These are phyloP conservation scores for Narcine bancroftii DNA, from an alignment of 2,113 vertebrate species.

Conservation along the genomic window DNA sequence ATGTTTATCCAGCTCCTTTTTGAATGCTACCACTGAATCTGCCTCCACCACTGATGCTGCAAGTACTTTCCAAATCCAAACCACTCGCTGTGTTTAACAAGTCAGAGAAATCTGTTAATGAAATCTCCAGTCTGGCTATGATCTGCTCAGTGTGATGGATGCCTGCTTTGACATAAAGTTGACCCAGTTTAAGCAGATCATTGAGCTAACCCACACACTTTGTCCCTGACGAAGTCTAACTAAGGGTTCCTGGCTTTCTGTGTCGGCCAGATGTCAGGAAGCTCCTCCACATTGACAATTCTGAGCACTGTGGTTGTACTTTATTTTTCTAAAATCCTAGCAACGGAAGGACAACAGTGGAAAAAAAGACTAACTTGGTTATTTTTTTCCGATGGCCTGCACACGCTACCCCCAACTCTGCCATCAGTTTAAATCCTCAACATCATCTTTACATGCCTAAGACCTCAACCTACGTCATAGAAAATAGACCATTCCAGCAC, in stretches of 20 bases:
- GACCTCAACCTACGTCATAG: neutral
- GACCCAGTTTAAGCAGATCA: neutral
- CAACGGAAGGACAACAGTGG: neutral
- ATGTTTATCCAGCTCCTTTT: too few species aligned
- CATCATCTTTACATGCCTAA: neutral
- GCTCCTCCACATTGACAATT: neutral
- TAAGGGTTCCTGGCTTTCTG: neutral
- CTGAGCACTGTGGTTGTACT: neutral
- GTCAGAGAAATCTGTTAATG: constrained; percentile 2
- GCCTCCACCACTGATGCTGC: too few species aligned
- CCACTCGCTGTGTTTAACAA: neutral
- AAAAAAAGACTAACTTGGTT: neutral
- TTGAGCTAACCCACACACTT: neutral
- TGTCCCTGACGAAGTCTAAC: neutral
- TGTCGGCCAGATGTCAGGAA: constrained; percentile 9
- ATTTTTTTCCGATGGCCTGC: neutral
- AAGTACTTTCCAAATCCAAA: too few species aligned
- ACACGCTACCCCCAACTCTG: too few species aligned
- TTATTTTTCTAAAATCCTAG: neutral
- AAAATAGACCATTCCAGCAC: too few species aligned
- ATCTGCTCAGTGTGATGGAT: neutral
- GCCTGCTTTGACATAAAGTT: neutral
- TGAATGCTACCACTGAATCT: too few species aligned
- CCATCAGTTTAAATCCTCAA: neutral
- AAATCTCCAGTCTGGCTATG: neutral